These are phyloP conservation scores for Spodoptera litura DNA, from an alignment of 1,140 invertebrate species.

Conservation along the genomic window DNA sequence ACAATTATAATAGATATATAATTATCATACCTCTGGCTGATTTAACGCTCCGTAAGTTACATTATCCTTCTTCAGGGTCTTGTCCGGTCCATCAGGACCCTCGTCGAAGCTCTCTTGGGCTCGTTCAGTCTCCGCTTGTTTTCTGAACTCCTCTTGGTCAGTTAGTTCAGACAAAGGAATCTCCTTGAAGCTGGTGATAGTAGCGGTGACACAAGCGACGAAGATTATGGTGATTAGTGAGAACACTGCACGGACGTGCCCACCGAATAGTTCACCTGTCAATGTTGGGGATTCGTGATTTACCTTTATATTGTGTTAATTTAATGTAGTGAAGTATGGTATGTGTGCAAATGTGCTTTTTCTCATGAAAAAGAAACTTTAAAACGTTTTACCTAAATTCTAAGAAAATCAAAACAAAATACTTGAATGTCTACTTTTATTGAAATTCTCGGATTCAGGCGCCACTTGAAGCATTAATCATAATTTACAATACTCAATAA, in stretches of 20 bases:
- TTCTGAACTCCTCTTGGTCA: conserved; percentile 75
- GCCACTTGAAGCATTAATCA: too few species aligned
- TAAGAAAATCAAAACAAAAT: too few species aligned
- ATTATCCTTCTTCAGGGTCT: conserved; percentile 67
- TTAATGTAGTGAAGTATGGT: too few species aligned
- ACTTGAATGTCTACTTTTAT: too few species aligned
- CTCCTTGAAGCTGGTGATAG: conserved; percentile 95
- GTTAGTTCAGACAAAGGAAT: conserved; percentile 89
- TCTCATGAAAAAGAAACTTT: too few species aligned
- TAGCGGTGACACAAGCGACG: conserved; percentile 92
- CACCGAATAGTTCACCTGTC: conserved; percentile 91
- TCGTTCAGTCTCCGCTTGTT: conserved; percentile 61
- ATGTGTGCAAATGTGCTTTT: too few species aligned
- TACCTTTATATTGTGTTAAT: too few species aligned
- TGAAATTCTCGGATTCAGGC: too few species aligned
- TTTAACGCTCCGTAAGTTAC: conserved; percentile 74
- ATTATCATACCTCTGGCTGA: conserved; percentile 62
- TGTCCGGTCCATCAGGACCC: conserved; percentile 61
- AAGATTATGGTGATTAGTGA: conserved; percentile 95
- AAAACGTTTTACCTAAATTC: too few species aligned
- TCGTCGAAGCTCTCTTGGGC: conserved; percentile 70
- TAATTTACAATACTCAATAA: too few species aligned
- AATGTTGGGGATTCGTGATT: conserved; percentile 36
- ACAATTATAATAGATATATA: too few species aligned
- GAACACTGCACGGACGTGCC: conserved; percentile 96